Evolutionary conservation across 1,140 invertebrate species (phyloP).

Genomic region (Rhopalosiphum padi): DNA sequence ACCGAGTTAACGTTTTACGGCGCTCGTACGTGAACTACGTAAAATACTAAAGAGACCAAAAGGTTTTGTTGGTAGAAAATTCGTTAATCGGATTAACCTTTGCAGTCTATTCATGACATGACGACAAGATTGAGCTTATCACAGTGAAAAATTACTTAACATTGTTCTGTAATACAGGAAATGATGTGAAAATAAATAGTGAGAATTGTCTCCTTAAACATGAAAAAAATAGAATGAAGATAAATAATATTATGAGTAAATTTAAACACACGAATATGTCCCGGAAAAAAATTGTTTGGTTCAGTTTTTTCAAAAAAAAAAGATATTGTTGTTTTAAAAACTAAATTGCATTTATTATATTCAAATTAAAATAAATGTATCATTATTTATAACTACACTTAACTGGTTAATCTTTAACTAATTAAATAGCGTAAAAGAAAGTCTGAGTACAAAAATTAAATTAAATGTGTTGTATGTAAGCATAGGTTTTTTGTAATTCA

Average conservation of each 20-base stretch:
- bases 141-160: neutral
- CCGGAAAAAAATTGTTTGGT: neutral
- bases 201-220: neutral
- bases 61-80: neutral
- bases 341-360: neutral
- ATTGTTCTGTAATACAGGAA: neutral
- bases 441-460: neutral
- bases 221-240: neutral
- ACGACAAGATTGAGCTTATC: constrained; percentile 17
- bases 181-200: neutral
- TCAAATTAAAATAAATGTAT: neutral
- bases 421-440: neutral
- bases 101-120: neutral
- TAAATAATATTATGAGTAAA: neutral
- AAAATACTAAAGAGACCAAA: constrained; percentile 4
- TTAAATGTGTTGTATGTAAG: neutral
- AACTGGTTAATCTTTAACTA: no score
- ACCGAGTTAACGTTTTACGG: constrained; percentile 1
- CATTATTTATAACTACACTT: neutral
- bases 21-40: constrained; percentile 2
- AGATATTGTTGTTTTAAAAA: neutral
- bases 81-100: constrained; percentile 34
- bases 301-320: neutral
- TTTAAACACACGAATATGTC: neutral
- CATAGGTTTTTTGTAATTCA: neutral